These are phyloP conservation scores for Oncorhynchus masou DNA, from an alignment of 2,113 vertebrate genomes.

Conservation along the genomic window DNA sequence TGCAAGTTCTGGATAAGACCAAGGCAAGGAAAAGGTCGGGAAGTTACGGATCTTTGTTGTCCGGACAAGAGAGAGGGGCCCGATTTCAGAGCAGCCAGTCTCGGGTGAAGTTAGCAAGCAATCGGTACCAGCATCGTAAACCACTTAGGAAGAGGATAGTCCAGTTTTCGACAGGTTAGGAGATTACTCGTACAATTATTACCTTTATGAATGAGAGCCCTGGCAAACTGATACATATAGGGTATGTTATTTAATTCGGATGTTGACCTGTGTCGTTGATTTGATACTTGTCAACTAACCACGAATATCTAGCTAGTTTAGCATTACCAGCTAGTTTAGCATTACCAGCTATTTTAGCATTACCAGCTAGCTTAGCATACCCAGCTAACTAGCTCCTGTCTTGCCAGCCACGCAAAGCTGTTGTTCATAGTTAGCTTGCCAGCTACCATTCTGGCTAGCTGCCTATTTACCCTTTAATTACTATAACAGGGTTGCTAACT, in stretches of 20 bases:
- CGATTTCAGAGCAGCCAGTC: conserved; percentile 32
- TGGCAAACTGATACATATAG: neutral
- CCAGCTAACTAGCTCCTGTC: conserved; percentile 3
- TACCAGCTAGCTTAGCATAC: conserved; percentile 38
- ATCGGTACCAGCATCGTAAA: neutral
- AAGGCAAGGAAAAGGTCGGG: neutral
- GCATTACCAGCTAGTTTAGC: neutral
- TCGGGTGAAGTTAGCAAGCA: neutral
- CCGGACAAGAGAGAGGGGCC: conserved; percentile 49
- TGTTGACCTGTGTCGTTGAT: neutral
- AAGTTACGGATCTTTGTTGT: conserved; percentile 51
- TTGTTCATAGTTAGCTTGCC: neutral
- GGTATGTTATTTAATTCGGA: neutral
- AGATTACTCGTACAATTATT: neutral
- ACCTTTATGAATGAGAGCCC: no score
- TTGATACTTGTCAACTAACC: conserved; percentile 9
- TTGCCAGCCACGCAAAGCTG: neutral
- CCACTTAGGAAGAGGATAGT: neutral
- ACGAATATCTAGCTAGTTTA: conserved; percentile 24
- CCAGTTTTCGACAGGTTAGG: neutral
- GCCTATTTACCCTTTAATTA: neutral
- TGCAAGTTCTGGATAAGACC: neutral
- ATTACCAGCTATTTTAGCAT: conserved; percentile 40
- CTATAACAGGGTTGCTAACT: neutral
- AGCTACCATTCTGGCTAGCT: neutral